phyloP scores from a whole-genome alignment of 2,113 vertebrate genomes.

The Saimiri boliviensis region DNA sequence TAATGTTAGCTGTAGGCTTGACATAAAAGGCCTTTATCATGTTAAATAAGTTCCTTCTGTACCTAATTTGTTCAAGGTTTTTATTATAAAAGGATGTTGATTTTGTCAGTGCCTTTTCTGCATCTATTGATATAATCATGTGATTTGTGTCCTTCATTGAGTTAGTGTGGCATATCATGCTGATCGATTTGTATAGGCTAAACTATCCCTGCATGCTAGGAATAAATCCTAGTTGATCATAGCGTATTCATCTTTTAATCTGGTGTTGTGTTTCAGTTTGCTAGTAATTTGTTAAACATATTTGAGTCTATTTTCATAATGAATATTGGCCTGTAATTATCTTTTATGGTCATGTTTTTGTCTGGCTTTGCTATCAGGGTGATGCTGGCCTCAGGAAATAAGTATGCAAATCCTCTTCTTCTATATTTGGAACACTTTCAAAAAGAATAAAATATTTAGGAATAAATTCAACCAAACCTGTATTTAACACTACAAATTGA shows the following conservation, averaged over 20 bases:
- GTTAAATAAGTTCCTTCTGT: neutral
- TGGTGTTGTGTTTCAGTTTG: neutral
- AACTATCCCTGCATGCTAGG: neutral
- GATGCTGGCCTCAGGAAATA: neutral
- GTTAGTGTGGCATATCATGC: neutral
- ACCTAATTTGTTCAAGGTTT: neutral
- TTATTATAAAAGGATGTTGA: too few relatives aligned
- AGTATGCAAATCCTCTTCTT: neutral
- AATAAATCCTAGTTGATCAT: neutral
- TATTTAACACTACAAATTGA: neutral
- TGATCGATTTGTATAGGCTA: neutral
- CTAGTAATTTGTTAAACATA: neutral
- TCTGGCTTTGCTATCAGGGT: neutral
- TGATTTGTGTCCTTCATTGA: neutral
- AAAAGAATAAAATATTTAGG: neutral
- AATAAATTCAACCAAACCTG: neutral
- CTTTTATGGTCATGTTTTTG: neutral
- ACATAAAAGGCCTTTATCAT: neutral
- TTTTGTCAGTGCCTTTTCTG: neutral
- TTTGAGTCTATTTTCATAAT: neutral
- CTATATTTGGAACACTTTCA: neutral
- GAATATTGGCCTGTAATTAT: neutral
- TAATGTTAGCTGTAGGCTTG: neutral
- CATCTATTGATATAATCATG: too few relatives aligned
- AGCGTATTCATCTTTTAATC: neutral